These are phyloP conservation scores for Caenorhabditis tropicalis DNA, from an alignment of 1,140 invertebrate genomes.

Conservation along the genomic window DNA sequence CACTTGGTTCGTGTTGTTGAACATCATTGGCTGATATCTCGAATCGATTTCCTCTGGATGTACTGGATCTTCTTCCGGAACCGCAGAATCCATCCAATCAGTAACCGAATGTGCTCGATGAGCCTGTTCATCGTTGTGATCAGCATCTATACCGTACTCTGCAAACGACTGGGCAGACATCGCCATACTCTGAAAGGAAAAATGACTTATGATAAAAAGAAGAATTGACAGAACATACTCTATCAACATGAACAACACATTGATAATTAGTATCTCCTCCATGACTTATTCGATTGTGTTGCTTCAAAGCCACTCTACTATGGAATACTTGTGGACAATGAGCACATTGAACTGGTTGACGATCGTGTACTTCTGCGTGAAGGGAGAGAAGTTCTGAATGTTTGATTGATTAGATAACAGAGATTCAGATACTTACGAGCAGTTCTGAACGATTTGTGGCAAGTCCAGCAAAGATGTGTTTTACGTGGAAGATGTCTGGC, in stretches of 20 bases:
- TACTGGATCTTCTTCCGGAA: neutral
- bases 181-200: too few relatives aligned
- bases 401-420: too few relatives aligned
- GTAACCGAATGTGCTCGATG: constrained; percentile 17
- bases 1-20: neutral
- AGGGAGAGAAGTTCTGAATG: constrained; percentile 46
- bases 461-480: constrained; percentile 50
- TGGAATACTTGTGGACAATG: constrained; percentile 44
- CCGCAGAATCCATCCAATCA: neutral
- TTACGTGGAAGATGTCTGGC: constrained; percentile 7
- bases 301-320: neutral
- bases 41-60: neutral
- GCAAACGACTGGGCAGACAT: too few relatives aligned
- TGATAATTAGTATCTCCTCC: constrained; percentile 25
- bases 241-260: constrained; percentile 17
- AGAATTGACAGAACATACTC: neutral
- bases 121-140: neutral
- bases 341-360: constrained; percentile 42
- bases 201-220: too few relatives aligned
- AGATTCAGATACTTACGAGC: neutral
- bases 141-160: too few relatives aligned
- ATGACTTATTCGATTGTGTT: neutral
- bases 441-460: constrained; percentile 49
- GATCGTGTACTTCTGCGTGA: constrained; percentile 47
- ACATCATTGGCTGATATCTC: neutral